Base-by-base conservation (phyloP, 2,888 invertebrate genomes). In the Thymelicus lineola region DNA sequence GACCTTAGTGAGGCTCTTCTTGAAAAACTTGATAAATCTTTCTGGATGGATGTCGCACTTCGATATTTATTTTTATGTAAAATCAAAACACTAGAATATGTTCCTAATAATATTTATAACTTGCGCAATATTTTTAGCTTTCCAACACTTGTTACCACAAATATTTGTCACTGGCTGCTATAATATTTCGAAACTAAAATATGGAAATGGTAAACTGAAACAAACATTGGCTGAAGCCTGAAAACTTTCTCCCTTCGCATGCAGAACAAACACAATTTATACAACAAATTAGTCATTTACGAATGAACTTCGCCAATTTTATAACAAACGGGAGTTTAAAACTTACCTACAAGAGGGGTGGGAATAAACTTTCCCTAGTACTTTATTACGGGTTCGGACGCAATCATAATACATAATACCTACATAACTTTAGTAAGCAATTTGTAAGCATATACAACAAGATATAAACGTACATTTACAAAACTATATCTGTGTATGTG, bases 291-390 rank as follows among this genome's bases (percentile, higher is more conserved):
- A 75, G 74, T 75, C 71, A 73, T 80, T 81, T 78, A 73, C 73
- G 74, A 80, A 82, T 81, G 77, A 87, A 88, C 82, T 85, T 86
- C 74, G 75, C 78, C 80, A 79, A 84, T 82, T 81, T 75, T 70
- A 76, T 85, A 85, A 87, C 84, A 84, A 89, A 89, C 77, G 86
- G 82, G 80, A 82, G 80, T 85, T 85, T 74, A 70, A 74, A 84
- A 84, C 79, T 85, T 62, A 63, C 62, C 62, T 62, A 61, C 55
- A 61, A 63, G 57, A 66, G 62, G 68, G 68, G 57, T 55, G 55
- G 55, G 10, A 58, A 76, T 76, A 78, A 76, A 75, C 70, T 72
- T 76, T 76, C 69, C 50, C 48, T 42, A 14, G 53, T 65, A 63
- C 48, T 69, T 69, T 69, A 69, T 69, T 68, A 62, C 61, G 62